Evolutionary conservation across 2,888 invertebrate species (phyloP), one percentile per base, ranked within the genome.

Genomic region (Crocallis elinguaria): DNA sequence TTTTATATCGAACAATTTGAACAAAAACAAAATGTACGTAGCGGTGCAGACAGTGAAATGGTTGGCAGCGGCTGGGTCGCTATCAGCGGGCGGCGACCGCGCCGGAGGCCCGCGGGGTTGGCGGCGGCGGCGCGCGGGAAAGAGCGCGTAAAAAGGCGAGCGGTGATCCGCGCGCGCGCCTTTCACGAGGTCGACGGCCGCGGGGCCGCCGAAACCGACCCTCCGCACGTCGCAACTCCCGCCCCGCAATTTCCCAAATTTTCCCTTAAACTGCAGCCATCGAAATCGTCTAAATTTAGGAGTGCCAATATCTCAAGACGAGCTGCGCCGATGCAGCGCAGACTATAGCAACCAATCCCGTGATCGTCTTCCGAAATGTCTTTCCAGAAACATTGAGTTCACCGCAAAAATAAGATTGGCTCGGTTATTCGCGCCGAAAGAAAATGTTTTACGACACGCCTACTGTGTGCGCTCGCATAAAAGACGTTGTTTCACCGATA

Each of bases 41-140:
- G 81, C 82, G 85, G 80, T 78, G 86, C 89, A 88, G 89, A 89
- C 88, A 79, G 80, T 77, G 75, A 76, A 77, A 70, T 75, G 82
- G 84, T 90, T 90, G 90, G 81, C 67, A 69, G 76, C 75, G 73
- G 68, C 87, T 89, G 89, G 75, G 79, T 73, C 79, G 84, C 88
- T 88, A 88, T 89, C 90, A 86, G 88, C 89, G 89, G 88, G 86
- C 89, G 88, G 90, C 88, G 88, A 87, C 88, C 88, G 87, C 81
- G 79, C 80, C 82, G 82, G 88, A 86, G 88, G 84, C 87, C 87
- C 87, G 84, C 83, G 86, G 88, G 87, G 86, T 86, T 81, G 80
- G 84, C 84, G 82, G 82, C 79, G 82, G 82, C 78, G 75, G 81
- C 57, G 57, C 75, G 84, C 79, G 83, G 86, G 86, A 82, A 84